Conservation (phyloP, 2,113 vertebrate species). For the Solenodon paradoxus region DNA sequence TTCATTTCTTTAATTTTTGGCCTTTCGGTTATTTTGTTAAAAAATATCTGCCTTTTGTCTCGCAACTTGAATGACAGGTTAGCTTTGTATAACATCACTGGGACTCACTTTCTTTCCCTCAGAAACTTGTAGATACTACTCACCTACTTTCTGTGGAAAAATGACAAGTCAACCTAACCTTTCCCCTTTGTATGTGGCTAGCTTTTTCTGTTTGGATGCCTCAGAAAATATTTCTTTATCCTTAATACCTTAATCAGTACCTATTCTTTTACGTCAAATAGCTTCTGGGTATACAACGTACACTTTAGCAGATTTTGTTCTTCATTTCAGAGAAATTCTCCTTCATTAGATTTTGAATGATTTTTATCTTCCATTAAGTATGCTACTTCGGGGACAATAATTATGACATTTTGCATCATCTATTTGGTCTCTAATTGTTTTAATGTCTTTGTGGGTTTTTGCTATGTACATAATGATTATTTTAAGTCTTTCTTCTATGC, state of each 20-base stretch:
- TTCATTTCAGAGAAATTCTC: neutral
- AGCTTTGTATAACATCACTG: neutral
- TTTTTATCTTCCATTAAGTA: neutral
- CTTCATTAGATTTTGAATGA: slow-evolving; percentile 11
- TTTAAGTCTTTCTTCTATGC: neutral
- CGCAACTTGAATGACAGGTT: neutral
- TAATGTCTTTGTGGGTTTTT: neutral
- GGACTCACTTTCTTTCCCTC: neutral
- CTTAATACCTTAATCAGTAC: neutral
- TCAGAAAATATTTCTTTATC: slow-evolving; percentile 7
- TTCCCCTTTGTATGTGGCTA: neutral
- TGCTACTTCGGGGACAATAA: neutral
- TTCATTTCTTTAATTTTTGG: no score
- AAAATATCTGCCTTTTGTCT: neutral
- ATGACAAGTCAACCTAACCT: neutral
- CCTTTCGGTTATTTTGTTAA: neutral
- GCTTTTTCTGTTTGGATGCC: neutral
- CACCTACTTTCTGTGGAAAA: neutral
- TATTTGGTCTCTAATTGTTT: slow-evolving; percentile 15
- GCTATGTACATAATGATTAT: neutral
- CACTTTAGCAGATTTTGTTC: neutral
- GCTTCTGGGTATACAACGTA: neutral
- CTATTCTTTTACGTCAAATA: neutral
- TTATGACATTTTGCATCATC: neutral
- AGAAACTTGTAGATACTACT: neutral